Evolutionary conservation across 2,797 vertebrate genomes (phyloP).

Genomic region (Sparus aurata): DNA sequence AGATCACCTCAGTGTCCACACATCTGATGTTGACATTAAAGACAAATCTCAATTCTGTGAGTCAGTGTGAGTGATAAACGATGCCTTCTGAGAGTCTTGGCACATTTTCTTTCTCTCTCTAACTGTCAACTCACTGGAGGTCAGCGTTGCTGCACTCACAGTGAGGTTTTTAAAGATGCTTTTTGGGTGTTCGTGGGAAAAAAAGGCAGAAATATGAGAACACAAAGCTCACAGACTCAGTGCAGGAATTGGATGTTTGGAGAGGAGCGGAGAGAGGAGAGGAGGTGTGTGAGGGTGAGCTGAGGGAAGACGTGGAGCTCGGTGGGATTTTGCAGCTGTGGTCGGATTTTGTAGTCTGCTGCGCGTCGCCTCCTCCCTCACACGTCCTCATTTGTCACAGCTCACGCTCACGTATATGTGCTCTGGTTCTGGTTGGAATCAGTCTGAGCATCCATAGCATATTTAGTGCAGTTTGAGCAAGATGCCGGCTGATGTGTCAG

Average conservation of each 20-base stretch:
- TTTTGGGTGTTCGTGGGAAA: constrained; percentile 17
- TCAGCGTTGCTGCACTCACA: constrained; percentile 44
- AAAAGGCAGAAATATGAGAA: neutral
- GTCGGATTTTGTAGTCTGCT: constrained; percentile 36
- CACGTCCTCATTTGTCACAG: neutral
- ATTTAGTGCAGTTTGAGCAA: neutral
- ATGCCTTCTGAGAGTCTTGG: neutral
- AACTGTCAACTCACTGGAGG: constrained; percentile 45
- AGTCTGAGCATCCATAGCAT: constrained; percentile 5
- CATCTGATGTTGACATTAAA: neutral
- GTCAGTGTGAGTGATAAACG: neutral
- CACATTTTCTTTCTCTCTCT: neutral
- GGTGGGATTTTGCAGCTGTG: constrained; percentile 28
- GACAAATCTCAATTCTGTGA: neutral
- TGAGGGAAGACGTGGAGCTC: constrained; percentile 13
- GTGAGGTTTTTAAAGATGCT: neutral
- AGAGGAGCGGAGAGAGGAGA: neutral
- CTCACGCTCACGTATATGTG: no score
- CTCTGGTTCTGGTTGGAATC: neutral
- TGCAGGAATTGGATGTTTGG: neutral
- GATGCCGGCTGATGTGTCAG: neutral
- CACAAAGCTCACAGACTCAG: neutral
- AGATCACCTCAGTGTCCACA: neutral
- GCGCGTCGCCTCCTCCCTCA: constrained; percentile 16
- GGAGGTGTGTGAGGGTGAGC: neutral